These are phyloP conservation scores for Parotocinclus haroldoi DNA, from an alignment of 2,797 vertebrate genomes.

Conservation along the genomic window DNA sequence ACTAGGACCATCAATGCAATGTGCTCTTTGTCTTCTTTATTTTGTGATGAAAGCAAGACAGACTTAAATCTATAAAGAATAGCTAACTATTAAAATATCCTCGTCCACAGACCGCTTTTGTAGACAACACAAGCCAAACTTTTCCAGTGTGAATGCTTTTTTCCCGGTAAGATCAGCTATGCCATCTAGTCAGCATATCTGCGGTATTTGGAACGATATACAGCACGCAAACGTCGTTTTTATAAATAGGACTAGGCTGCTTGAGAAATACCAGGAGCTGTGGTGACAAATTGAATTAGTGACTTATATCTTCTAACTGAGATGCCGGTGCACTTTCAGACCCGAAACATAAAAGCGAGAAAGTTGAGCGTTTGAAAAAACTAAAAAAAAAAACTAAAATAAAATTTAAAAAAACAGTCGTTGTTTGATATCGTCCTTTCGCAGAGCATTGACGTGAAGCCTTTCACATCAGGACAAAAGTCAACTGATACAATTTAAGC, in stretches of 20 bases:
- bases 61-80: too few species aligned
- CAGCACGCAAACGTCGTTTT: neutral
- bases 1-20: too few species aligned
- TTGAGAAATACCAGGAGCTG: conserved; percentile 21
- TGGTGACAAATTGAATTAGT: conserved; percentile 11
- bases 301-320: neutral
- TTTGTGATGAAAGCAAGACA: too few species aligned
- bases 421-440: too few species aligned
- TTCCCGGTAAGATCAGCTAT: neutral
- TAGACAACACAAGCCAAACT: conserved; percentile 23
- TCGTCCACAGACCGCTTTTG: neutral
- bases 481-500: neutral
- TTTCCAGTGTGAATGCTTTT: conserved; percentile 8
- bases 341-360: too few species aligned
- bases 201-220: conserved; percentile 10
- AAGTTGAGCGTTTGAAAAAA: too few species aligned
- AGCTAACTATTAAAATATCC: conserved; percentile 2
- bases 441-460: neutral
- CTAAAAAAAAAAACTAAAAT: too few species aligned
- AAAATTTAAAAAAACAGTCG: too few species aligned
- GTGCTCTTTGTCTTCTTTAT: too few species aligned
- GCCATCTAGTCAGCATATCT: conserved; percentile 8
- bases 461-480: too few species aligned
- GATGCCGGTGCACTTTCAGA: too few species aligned
- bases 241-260: conserved; percentile 10